Evolutionary conservation across 2,888 invertebrate genomes (phyloP).

Genomic region (Himalopsyche japonica): DNA sequence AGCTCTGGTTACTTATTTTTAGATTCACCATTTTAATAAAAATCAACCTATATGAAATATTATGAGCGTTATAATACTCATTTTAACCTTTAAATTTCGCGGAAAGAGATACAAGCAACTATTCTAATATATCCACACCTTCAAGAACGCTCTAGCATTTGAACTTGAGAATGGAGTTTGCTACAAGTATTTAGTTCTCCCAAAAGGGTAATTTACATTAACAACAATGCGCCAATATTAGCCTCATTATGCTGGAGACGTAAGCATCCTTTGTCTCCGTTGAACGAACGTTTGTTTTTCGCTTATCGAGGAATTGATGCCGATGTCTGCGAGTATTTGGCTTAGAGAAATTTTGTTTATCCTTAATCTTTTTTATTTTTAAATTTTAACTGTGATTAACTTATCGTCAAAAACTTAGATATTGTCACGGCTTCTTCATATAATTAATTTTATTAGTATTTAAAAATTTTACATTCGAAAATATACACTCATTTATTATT

Average conservation of each 20-base stretch:
- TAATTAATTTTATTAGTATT: no score
- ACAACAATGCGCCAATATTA: slow-evolving; percentile 40
- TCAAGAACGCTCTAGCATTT: not conserved
- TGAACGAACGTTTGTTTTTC: slow-evolving; percentile 15
- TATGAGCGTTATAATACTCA: no score
- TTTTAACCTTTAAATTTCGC: no score
- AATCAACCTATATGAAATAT: no score
- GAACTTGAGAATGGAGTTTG: slow-evolving; percentile 23
- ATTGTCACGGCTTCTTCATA: no score
- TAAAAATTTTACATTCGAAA: no score
- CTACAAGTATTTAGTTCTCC: slow-evolving; percentile 38
- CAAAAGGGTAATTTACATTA: slow-evolving; percentile 36
- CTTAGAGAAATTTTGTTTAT: not conserved
- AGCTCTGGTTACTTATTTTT: no score
- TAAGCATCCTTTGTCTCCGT: slow-evolving; percentile 26
- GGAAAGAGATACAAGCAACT: not conserved
- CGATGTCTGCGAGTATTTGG: not conserved
- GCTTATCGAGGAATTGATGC: slow-evolving; percentile 20
- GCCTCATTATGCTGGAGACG: slow-evolving; percentile 35
- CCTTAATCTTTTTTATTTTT: not conserved
- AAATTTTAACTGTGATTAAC: not conserved
- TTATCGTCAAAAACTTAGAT: no score
- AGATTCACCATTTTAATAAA: no score
- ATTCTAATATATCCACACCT: not conserved
- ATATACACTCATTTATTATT: no score